A percentile compares a stretch with the other conserved stretches of the same genome.
phyloP scores from a whole-genome alignment of 2,113 vertebrate genomes.

The Aptenodytes forsteri region DNA sequence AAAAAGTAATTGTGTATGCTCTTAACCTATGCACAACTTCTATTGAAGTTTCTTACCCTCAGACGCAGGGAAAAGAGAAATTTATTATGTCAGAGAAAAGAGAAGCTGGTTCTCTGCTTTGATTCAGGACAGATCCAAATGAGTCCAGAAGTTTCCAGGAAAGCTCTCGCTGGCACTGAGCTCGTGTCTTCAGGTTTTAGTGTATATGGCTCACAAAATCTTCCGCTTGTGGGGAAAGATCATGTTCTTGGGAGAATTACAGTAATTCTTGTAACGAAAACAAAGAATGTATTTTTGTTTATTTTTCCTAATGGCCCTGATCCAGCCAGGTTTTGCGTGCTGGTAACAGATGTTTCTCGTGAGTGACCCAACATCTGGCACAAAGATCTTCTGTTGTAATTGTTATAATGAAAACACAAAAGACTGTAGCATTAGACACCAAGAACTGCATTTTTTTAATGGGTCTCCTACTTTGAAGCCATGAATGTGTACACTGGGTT shows the following conservation, averaged over 20 bases:
- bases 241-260: slow-evolving; percentile 59
- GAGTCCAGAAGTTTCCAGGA: slow-evolving; percentile 33
- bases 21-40: neutral
- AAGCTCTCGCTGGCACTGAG: neutral
- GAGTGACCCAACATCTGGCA: slow-evolving; percentile 66
- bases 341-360: slow-evolving; percentile 57
- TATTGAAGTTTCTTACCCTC: neutral
- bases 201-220: slow-evolving; percentile 18
- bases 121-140: neutral
- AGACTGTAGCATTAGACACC: slow-evolving; percentile 23
- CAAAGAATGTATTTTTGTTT: slow-evolving; percentile 60
- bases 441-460: slow-evolving; percentile 39
- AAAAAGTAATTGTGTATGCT: neutral
- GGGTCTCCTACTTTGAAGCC: slow-evolving; percentile 28
- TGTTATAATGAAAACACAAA: slow-evolving; percentile 64
- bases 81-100: neutral
- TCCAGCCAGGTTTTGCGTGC: slow-evolving; percentile 59
- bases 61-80: neutral
- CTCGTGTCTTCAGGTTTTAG: slow-evolving; percentile 17
- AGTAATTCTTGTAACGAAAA: slow-evolving; percentile 51
- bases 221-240: slow-evolving; percentile 32
- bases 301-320: slow-evolving; percentile 59
- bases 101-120: neutral
- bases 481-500: slow-evolving; percentile 39
- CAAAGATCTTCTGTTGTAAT: slow-evolving; percentile 52